phyloP scores from a whole-genome alignment of 2,113 vertebrate species.

The Passer domesticus region DNA sequence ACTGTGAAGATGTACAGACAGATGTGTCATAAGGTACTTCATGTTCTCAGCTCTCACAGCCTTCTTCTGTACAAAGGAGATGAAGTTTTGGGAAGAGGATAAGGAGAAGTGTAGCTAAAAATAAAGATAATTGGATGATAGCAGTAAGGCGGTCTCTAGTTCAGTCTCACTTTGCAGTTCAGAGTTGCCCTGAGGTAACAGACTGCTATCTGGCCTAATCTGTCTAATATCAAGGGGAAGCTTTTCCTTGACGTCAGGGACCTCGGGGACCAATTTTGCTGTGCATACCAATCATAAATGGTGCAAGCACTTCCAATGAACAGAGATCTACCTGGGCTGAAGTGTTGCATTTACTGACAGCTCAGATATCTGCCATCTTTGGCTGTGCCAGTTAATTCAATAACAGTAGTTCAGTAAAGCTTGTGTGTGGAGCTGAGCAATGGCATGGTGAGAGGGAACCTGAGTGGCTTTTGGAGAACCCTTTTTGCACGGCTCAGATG shows the following conservation, averaged over 20 bases:
- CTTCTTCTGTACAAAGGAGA: not conserved
- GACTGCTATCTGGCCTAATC: not conserved
- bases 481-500: not conserved
- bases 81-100: not conserved
- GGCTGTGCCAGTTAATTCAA: not conserved
- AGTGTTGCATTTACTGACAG: not conserved
- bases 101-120: not conserved
- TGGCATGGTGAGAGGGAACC: not conserved
- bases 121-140: not conserved
- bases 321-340: not conserved
- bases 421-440: not conserved
- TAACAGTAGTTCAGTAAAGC: not conserved
- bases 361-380: not conserved
- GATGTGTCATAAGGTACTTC: not conserved
- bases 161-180: not conserved
- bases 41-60: not conserved
- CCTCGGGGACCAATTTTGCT: not conserved
- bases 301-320: not conserved
- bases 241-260: not conserved
- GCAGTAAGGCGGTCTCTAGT: not conserved
- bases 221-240: not conserved
- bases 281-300: rapidly evolving
- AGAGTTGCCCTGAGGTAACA: not conserved
- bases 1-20: not conserved
- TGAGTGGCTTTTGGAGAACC: not conserved